Evolutionary conservation across 2,113 vertebrate species (phyloP).

Genomic region (Onychostruthus taczanowskii): DNA sequence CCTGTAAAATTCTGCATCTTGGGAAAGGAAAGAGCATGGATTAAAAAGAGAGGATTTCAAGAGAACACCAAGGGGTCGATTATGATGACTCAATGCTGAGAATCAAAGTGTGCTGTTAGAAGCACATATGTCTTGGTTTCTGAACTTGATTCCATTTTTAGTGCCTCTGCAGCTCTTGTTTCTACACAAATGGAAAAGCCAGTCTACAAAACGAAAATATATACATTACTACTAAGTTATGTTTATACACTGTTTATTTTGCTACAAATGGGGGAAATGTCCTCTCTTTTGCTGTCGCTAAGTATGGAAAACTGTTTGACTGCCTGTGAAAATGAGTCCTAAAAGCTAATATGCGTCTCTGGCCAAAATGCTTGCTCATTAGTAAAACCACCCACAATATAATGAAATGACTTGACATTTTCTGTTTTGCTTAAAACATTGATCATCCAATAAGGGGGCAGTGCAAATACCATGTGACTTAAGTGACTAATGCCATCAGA

Average conservation of each 20-base stretch:
- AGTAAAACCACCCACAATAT: background rate
- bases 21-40: background rate
- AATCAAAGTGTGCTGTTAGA: background rate
- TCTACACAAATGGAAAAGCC: background rate
- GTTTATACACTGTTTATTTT: background rate
- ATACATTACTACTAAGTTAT: background rate
- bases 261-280: background rate
- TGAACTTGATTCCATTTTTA: background rate
- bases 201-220: background rate
- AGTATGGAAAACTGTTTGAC: background rate
- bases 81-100: background rate
- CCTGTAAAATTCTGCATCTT: background rate
- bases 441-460: background rate
- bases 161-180: background rate
- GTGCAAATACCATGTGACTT: background rate
- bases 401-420: background rate
- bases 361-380: background rate
- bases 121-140: background rate
- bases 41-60: conserved; percentile 30
- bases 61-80: background rate
- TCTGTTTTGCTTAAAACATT: background rate
- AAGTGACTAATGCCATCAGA: background rate
- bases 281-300: background rate
- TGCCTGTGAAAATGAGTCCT: background rate
- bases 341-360: background rate